Evolutionary conservation across 2,797 vertebrate species (phyloP).

Genomic region (Phrynocephalus forsythii): DNA sequence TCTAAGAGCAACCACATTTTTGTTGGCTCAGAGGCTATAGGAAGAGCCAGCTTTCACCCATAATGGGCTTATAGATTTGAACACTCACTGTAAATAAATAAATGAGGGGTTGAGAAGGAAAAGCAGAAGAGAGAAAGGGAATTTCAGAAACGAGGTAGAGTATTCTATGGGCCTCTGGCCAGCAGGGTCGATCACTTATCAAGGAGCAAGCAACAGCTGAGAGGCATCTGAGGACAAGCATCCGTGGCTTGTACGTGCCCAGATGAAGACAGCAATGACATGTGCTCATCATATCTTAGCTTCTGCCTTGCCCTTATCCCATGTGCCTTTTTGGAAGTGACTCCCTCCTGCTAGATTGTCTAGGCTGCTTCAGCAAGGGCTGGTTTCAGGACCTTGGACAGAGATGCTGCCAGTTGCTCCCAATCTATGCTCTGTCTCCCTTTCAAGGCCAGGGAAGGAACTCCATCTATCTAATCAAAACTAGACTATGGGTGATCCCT

Average conservation of each 20-base stretch:
- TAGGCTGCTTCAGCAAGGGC: not conserved
- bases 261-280: not conserved
- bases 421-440: not conserved
- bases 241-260: not conserved
- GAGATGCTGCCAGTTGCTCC: not conserved
- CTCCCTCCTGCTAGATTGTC: not conserved
- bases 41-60: constrained; percentile 34
- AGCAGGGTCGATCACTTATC: not conserved
- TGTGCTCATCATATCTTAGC: not conserved
- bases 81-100: constrained; percentile 70
- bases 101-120: constrained; percentile 47
- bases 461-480: not conserved
- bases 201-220: not conserved
- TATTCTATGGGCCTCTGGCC: not conserved
- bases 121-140: not conserved
- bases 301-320: not conserved
- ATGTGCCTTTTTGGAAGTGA: not conserved
- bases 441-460: not conserved
- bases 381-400: constrained; percentile 16
- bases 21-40: constrained; percentile 41
- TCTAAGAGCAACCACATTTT: constrained; percentile 61
- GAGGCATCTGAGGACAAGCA: constrained; percentile 34
- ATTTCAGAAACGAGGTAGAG: not conserved
- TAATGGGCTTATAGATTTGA: constrained; percentile 72
- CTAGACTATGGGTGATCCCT: too few relatives aligned